Evolutionary conservation across 2,113 vertebrate genomes (phyloP).

Genomic region (Myiozetetes cayanensis): DNA sequence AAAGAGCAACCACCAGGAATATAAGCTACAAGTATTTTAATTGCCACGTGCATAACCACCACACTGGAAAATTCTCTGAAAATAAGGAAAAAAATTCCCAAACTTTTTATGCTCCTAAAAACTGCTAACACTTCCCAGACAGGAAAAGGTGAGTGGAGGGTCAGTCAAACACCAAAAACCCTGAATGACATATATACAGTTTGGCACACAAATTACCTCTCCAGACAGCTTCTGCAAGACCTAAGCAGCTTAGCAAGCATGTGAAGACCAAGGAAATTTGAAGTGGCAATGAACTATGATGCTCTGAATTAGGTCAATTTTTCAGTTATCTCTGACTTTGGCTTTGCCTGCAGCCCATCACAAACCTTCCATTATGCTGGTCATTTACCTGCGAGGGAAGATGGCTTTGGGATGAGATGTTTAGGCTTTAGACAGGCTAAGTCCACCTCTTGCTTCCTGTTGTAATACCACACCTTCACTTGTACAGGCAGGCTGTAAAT

Average conservation of each 20-base stretch:
- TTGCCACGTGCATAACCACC: neutral
- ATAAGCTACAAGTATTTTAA: neutral
- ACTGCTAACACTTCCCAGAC: neutral
- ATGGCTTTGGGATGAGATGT: neutral
- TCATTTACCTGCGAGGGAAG: neutral
- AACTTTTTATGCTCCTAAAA: neutral
- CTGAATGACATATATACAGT: neutral
- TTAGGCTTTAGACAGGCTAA: neutral
- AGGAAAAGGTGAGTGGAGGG: neutral
- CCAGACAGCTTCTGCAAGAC: neutral
- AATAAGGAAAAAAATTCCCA: neutral
- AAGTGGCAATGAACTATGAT: neutral
- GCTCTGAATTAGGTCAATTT: neutral
- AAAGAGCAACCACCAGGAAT: neutral
- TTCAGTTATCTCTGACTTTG: neutral
- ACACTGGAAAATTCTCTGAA: neutral
- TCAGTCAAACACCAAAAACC: neutral
- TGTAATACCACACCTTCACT: neutral
- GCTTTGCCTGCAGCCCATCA: neutral
- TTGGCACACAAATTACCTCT: neutral
- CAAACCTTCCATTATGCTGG: neutral
- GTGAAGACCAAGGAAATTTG: neutral
- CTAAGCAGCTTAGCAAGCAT: neutral
- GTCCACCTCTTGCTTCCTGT: neutral
- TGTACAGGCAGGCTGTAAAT: neutral